phyloP scores from a whole-genome alignment of 2,888 invertebrate genomes.

The Sylvicola fuscatus region DNA sequence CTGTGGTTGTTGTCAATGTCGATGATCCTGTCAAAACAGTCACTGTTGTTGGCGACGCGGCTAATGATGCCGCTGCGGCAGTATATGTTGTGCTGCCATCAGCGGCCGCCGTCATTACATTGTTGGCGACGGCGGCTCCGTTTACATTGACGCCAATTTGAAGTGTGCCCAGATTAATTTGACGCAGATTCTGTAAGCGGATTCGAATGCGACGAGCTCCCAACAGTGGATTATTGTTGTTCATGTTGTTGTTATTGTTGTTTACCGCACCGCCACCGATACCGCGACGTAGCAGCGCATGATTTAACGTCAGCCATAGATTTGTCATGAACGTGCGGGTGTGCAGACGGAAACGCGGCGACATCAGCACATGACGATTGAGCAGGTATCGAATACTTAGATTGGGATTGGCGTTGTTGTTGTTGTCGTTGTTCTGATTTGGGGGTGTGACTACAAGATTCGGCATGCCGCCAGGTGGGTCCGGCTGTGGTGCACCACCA shows the following conservation, averaged over 20 bases:
- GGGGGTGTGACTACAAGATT: constrained; percentile 3
- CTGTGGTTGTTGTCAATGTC: too few species aligned
- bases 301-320: too few species aligned
- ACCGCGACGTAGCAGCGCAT: too few species aligned
- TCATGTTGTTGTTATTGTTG: constrained; percentile 1
- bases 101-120: too few species aligned
- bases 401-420: constrained; percentile 4
- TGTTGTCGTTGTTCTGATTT: constrained; percentile 4
- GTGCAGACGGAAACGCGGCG: not conserved
- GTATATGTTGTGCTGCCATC: not conserved
- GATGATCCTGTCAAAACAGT: not conserved
- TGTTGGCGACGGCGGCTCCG: not conserved
- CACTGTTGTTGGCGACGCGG: not conserved
- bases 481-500: not conserved
- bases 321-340: too few species aligned
- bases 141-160: constrained; percentile 13
- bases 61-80: not conserved
- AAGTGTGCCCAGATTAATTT: constrained; percentile 21
- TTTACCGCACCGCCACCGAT: not conserved
- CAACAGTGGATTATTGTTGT: not conserved
- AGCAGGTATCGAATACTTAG: not conserved
- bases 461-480: not conserved
- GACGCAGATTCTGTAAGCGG: constrained; percentile 19
- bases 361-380: not conserved
- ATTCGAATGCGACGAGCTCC: constrained; percentile 4